Conservation (phyloP, 2,888 invertebrate genomes). For the Danaus chrysippus region DNA sequence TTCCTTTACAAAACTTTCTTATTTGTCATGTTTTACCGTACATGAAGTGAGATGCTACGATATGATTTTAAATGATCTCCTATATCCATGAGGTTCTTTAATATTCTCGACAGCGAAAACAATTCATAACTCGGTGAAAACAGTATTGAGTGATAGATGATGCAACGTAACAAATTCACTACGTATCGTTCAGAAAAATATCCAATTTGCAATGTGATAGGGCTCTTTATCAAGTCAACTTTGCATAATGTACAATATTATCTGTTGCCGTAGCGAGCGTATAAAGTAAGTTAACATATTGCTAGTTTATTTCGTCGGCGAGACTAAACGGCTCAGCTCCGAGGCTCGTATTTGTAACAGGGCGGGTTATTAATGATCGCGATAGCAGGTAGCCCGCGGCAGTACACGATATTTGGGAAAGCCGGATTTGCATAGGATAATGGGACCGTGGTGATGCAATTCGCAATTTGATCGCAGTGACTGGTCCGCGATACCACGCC, state of each 20-base stretch:
- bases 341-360: slow-evolving; percentile 64
- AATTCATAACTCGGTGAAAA: slow-evolving; percentile 26
- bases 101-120: neutral
- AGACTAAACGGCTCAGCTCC: slow-evolving; percentile 57
- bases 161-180: slow-evolving; percentile 26
- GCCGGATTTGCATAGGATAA: slow-evolving; percentile 77
- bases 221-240: slow-evolving; percentile 39
- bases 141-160: slow-evolving; percentile 29
- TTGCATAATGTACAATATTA: slow-evolving; percentile 37
- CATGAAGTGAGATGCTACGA: too few species aligned
- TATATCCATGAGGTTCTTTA: too few species aligned
- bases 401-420: slow-evolving; percentile 70
- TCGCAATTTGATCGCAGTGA: slow-evolving; percentile 45
- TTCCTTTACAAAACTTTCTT: too few species aligned
- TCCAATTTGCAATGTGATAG: slow-evolving; percentile 32
- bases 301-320: slow-evolving; percentile 62
- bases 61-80: too few species aligned
- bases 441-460: slow-evolving; percentile 52
- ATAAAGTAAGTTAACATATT: slow-evolving; percentile 54
- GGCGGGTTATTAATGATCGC: slow-evolving; percentile 72
- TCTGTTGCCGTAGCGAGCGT: slow-evolving; percentile 31
- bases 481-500: slow-evolving; percentile 16
- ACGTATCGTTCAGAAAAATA: slow-evolving; percentile 31
- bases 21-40: too few species aligned
- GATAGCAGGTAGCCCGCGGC: slow-evolving; percentile 71